phyloP scores from a whole-genome alignment of 2,113 vertebrate genomes.

The Enhydra lutris region DNA sequence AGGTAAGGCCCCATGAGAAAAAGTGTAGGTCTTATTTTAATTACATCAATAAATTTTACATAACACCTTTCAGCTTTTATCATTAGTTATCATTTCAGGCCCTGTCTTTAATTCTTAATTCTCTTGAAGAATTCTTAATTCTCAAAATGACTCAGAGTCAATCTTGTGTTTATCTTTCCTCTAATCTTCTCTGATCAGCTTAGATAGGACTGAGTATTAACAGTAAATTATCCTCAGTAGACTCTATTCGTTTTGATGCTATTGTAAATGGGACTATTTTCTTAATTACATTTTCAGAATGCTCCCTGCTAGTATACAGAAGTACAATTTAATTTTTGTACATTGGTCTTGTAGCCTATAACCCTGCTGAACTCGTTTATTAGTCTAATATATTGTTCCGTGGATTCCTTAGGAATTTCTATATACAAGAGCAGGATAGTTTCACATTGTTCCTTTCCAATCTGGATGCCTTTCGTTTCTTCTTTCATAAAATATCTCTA shows the following conservation, averaged over 20 bases:
- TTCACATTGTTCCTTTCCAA: neutral
- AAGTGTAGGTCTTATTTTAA: neutral
- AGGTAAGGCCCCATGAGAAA: neutral
- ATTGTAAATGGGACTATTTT: neutral
- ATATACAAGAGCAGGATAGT: neutral
- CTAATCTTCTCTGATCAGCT: neutral
- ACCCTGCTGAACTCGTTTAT: neutral
- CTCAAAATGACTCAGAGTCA: conserved; percentile 3
- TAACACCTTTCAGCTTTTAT: neutral
- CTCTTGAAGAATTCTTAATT: conserved; percentile 28
- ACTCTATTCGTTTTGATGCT: neutral
- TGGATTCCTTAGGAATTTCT: neutral
- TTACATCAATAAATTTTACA: neutral
- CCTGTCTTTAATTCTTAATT: neutral
- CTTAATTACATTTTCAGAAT: neutral
- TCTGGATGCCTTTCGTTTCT: neutral
- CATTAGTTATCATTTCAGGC: neutral
- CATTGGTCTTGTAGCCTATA: neutral
- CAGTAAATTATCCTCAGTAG: neutral
- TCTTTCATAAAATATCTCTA: neutral
- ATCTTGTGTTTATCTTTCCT: neutral
- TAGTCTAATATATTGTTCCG: neutral
- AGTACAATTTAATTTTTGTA: neutral
- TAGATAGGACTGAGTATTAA: neutral
- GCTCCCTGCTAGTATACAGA: neutral